A percentile compares a stretch with the other conserved stretches of the same genome.
phyloP scores from a whole-genome alignment of 2,113 vertebrate species.

The Natator depressus region DNA sequence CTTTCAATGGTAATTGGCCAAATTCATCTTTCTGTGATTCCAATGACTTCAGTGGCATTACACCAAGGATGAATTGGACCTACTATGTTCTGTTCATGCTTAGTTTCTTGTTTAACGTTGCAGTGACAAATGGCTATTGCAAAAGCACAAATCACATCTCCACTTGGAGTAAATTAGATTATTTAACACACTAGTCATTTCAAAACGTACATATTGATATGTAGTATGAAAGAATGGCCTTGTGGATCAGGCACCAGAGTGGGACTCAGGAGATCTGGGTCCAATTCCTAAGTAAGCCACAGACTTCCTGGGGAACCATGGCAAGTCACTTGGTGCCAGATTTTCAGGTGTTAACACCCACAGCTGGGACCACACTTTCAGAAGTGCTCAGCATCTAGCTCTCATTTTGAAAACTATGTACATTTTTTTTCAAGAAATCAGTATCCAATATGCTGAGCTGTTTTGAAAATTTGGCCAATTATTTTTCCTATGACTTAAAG shows the following conservation, averaged over 20 bases:
- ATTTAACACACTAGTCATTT: not conserved
- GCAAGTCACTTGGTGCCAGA: not conserved
- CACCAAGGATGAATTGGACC: not conserved
- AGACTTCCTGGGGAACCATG: not conserved
- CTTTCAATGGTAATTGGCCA: not conserved
- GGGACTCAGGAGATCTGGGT: not conserved
- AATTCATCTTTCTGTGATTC: not conserved
- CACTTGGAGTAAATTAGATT: not conserved
- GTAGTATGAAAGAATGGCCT: not conserved
- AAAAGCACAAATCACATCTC: not conserved
- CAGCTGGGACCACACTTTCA: not conserved
- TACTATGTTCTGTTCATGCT: not conserved
- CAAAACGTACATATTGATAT: not conserved
- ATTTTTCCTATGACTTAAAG: not conserved
- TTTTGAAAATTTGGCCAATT: not conserved
- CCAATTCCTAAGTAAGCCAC: not conserved
- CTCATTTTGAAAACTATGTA: not conserved
- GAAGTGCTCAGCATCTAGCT: not conserved
- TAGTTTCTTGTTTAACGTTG: not conserved
- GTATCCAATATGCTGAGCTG: not conserved
- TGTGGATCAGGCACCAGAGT: not conserved
- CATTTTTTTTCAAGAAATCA: not conserved
- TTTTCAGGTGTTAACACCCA: not conserved
- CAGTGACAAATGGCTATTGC: not conserved
- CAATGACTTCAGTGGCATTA: not conserved